Conservation (phyloP, 2,113 vertebrate genomes). For the Eleginops maclovinus region DNA sequence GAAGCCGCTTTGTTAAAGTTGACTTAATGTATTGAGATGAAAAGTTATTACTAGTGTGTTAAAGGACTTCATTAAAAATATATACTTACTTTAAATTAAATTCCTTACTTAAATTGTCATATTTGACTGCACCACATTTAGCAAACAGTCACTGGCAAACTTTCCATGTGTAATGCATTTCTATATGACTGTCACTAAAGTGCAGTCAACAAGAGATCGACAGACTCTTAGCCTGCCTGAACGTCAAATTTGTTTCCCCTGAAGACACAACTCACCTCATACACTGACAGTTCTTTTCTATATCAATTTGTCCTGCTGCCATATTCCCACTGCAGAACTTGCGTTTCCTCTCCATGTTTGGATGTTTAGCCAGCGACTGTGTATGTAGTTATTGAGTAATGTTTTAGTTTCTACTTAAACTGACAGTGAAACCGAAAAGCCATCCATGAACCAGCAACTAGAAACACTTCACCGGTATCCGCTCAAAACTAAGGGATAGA, state of each 20-base stretch:
- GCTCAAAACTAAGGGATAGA: conserved; percentile 15
- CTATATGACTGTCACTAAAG: conserved; percentile 32
- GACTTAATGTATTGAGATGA: neutral
- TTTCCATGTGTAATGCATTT: too few relatives aligned
- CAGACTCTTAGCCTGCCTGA: conserved; percentile 54
- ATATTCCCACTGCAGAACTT: conserved; percentile 35
- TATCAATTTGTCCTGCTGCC: conserved; percentile 48
- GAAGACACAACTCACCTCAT: conserved; percentile 40
- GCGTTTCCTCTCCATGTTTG: conserved; percentile 16
- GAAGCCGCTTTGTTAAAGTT: neutral
- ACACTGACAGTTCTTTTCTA: conserved; percentile 38
- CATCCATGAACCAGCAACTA: conserved; percentile 10
- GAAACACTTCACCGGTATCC: conserved; percentile 10
- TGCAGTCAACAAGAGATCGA: conserved; percentile 68
- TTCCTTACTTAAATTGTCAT: too few relatives aligned
- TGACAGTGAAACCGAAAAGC: conserved; percentile 11
- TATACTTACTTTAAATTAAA: too few relatives aligned
- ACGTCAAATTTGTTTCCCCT: conserved; percentile 54
- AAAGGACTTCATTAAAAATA: too few relatives aligned
- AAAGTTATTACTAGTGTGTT: too few relatives aligned
- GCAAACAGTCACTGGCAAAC: neutral
- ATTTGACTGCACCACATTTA: too few relatives aligned
- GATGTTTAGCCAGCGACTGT: neutral
- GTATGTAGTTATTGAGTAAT: neutral
- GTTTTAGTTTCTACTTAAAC: conserved; percentile 7